Conservation (phyloP, 92 coral and sea anemone genomes). For the Epizoanthus stellaris region DNA sequence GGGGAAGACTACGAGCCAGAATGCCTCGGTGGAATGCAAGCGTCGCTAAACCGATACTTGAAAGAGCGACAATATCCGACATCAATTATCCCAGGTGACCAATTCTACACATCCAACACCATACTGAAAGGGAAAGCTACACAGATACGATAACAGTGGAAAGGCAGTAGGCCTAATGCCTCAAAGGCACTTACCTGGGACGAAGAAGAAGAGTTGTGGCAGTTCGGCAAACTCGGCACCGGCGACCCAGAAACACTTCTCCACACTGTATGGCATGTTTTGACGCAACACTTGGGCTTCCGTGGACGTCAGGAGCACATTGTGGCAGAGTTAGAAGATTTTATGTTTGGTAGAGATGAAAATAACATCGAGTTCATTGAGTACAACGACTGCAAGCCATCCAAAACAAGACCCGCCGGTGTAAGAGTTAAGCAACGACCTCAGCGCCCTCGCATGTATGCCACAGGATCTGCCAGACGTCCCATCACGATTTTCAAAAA, state of each 20-base stretch:
- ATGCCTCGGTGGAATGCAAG: constrained; percentile 37
- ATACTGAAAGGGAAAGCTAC: constrained; percentile 29
- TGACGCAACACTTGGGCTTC: constrained; percentile 24
- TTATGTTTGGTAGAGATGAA: constrained; percentile 10
- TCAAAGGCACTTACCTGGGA: not conserved
- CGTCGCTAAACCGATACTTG: not conserved
- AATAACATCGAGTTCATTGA: not conserved
- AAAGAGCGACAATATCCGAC: constrained; percentile 19
- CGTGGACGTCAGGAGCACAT: constrained; percentile 24
- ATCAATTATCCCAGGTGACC: constrained; percentile 21
- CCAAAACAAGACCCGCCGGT: not conserved
- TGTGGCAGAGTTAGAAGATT: constrained; percentile 11
- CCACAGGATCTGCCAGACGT: constrained; percentile 7
- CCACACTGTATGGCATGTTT: constrained; percentile 1
- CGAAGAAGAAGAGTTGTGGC: not conserved
- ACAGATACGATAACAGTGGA: constrained; percentile 19
- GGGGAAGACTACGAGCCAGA: constrained; percentile 41
- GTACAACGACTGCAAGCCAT: constrained; percentile 14
- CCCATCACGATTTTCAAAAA: not conserved
- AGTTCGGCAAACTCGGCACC: constrained; percentile 1
- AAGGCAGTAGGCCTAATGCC: not conserved
- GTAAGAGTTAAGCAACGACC: not conserved
- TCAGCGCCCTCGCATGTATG: constrained; percentile 4
- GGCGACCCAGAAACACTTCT: constrained; percentile 24
- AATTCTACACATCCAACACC: constrained; percentile 14